Percentiles rank a stretch among this genome's conserved stretches.
These are phyloP conservation scores for Hirundichthys speculiger DNA, from an alignment of 2,113 vertebrate genomes.

Conservation along the genomic window DNA sequence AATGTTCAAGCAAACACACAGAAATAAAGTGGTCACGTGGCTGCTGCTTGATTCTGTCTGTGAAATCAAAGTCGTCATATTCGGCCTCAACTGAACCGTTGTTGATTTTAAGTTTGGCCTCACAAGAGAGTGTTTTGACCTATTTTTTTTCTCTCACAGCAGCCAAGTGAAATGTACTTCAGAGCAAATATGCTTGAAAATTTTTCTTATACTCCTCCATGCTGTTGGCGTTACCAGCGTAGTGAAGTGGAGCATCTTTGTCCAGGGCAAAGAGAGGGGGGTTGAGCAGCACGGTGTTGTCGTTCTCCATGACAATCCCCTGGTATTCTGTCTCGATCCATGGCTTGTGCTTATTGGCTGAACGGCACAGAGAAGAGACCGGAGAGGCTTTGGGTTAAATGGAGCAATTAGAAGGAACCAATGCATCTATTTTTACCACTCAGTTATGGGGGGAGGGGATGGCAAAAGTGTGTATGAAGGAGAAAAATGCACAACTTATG, in stretches of 20 bases:
- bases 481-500: conserved; percentile 36
- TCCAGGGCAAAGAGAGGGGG: conserved; percentile 96
- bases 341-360: conserved; percentile 99
- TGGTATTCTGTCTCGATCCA: conserved; percentile 99
- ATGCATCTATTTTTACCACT: conserved; percentile 62
- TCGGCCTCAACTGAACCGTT: conserved; percentile 28
- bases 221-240: conserved; percentile 85
- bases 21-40: conserved; percentile 18
- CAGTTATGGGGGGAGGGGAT: conserved; percentile 47
- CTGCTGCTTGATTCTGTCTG: conserved; percentile 4
- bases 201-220: neutral
- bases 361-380: conserved; percentile 55
- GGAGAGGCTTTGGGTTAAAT: conserved; percentile 65
- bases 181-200: too few relatives aligned
- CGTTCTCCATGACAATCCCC: conserved; percentile 98
- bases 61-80: conserved; percentile 24
- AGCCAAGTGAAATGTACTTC: too few relatives aligned
- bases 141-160: conserved; percentile 26
- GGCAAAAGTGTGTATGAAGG: conserved; percentile 22
- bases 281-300: conserved; percentile 96
- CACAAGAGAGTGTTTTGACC: conserved; percentile 36
- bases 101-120: conserved; percentile 9
- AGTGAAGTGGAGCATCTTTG: conserved; percentile 95
- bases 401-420: conserved; percentile 69
- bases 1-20: conserved; percentile 12